Conservation (phyloP, 2,888 invertebrate genomes). For the Microctonus hyperodae region DNA sequence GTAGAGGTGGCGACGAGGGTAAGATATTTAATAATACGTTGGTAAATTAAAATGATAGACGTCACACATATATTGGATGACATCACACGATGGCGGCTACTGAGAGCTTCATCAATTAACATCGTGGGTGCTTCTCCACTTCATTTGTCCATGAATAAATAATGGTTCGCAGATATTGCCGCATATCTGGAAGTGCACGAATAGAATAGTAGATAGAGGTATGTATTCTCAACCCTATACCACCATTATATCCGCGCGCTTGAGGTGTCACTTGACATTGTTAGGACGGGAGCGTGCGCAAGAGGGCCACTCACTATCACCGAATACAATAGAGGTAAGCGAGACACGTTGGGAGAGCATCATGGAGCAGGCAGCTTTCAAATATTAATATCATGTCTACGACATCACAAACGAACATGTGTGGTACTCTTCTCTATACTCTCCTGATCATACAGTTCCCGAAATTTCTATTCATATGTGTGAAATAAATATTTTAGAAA, state of each 20-base stretch:
- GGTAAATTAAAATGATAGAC: slow-evolving; percentile 61
- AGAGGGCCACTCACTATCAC: slow-evolving; percentile 25
- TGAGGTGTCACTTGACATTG: slow-evolving; percentile 51
- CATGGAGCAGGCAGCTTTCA: slow-evolving; percentile 48
- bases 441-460: not conserved
- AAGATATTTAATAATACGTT: slow-evolving; percentile 53
- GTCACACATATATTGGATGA: slow-evolving; percentile 37
- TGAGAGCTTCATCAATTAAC: slow-evolving; percentile 60
- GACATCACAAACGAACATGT: slow-evolving; percentile 53
- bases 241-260: slow-evolving; percentile 37
- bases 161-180: slow-evolving; percentile 48
- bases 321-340: slow-evolving; percentile 30
- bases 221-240: slow-evolving; percentile 14
- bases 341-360: slow-evolving; percentile 27
- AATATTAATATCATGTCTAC: slow-evolving; percentile 58
- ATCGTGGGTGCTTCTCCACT: slow-evolving; percentile 47
- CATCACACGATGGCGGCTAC: slow-evolving; percentile 48
- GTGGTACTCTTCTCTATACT: slow-evolving; percentile 32
- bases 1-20: slow-evolving; percentile 28
- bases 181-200: slow-evolving; percentile 36
- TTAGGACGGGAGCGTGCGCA: slow-evolving; percentile 31
- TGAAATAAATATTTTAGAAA: not conserved
- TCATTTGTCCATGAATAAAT: slow-evolving; percentile 58
- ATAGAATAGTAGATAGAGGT: slow-evolving; percentile 5
- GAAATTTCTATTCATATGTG: not conserved